Percentiles rank a stretch among this genome's conserved stretches.
These are phyloP conservation scores for Drosophila austrosaltans DNA, from an alignment of 2,888 invertebrate genomes.

Conservation along the genomic window DNA sequence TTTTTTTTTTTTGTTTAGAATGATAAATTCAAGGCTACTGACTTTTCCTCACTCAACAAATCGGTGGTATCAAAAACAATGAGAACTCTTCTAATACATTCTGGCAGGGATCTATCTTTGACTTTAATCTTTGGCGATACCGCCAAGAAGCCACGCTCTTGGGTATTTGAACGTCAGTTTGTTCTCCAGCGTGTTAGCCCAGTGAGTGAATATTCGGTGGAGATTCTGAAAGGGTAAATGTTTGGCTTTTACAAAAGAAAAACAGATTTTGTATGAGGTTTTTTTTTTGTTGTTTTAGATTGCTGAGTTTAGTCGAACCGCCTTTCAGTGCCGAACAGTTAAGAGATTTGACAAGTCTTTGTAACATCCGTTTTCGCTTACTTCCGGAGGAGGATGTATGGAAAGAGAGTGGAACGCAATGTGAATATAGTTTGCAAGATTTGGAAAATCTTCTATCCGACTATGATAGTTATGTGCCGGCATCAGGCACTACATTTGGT, in stretches of 20 bases:
- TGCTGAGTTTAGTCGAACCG: slow-evolving; percentile 75
- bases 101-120: slow-evolving; percentile 68
- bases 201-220: slow-evolving; percentile 69
- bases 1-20: slow-evolving; percentile 58
- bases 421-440: slow-evolving; percentile 8
- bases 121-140: slow-evolving; percentile 81
- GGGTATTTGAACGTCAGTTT: slow-evolving; percentile 75
- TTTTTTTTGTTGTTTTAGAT: slow-evolving; percentile 48
- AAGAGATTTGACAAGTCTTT: slow-evolving; percentile 50
- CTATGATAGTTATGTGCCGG: background rate
- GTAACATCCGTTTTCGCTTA: slow-evolving; percentile 48
- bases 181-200: slow-evolving; percentile 63
- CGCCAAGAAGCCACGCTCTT: slow-evolving; percentile 73
- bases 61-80: slow-evolving; percentile 69
- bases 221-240: slow-evolving; percentile 73
- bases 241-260: background rate
- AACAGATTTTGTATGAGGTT: background rate
- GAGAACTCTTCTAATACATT: slow-evolving; percentile 65
- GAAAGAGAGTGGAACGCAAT: slow-evolving; percentile 1
- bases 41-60: slow-evolving; percentile 70
- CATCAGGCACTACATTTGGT: slow-evolving; percentile 49
- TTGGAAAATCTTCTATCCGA: slow-evolving; percentile 13
- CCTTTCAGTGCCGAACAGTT: slow-evolving; percentile 57
- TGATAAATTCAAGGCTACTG: slow-evolving; percentile 55
- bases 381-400: background rate